Base-by-base conservation (phyloP, 1,140 invertebrate species). In the Leptonema lineaticorne region DNA sequence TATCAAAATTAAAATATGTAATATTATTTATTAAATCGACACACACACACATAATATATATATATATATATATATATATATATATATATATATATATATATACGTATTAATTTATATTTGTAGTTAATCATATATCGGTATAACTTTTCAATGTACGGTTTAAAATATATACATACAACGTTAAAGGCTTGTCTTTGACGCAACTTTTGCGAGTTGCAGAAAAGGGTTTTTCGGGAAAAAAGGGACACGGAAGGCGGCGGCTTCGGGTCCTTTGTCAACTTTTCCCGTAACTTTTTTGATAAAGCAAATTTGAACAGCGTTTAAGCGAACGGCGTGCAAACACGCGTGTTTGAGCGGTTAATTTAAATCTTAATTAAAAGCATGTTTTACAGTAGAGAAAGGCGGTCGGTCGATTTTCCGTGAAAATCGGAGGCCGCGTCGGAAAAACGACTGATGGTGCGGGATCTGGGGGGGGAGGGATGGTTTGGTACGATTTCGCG, bases 361-460 rank as follows among this genome's bases (percentile, higher is more conserved):
- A 71, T 71, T 68, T 68, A 71, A 71, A 71, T 71, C 70, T 71
- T 71, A 71, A 71, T 71, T 71, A 71, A 71, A 71, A 66, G 46
- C 64, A 30, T 57, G 64, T 27, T 46, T 62, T 62, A 62, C 30
- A 59, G 2, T 16, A 20, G n/a, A 14, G 48, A 16, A 41, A n/a
- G n/a, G n/a, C n/a, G n/a, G n/a, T n/a, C n/a, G n/a, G n/a, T n/a
- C n/a, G n/a, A n/a, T 45, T 45, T n/a, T 33, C 30, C 37, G 2
- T 45, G 37, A n/a, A 45, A 22, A n/a, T 22, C 7, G 50, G 26
- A 8, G 20, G 18, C 3, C 18, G 9, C 6, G 14, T 14, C 24
- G 20, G 20, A 24, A 56, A 27, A 56, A n/a, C n/a, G 8, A n/a
- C 8, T 37, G 8, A 37, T 37, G n/a, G 8, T n/a, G 33, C 8